phyloP scores from a whole-genome alignment of 2,113 vertebrate species.

The Phoenicopterus ruber region DNA sequence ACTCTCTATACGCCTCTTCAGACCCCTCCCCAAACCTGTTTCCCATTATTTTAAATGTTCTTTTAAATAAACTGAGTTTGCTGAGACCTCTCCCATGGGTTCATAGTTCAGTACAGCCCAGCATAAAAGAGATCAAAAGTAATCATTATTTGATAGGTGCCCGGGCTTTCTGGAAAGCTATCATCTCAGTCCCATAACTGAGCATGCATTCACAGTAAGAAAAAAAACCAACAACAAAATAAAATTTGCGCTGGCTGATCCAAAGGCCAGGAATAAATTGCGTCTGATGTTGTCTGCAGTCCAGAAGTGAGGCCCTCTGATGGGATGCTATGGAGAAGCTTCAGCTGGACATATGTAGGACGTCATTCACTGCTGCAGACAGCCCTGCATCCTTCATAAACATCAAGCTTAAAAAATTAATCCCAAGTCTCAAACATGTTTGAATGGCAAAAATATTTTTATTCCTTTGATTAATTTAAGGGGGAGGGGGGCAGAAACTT shows the following conservation, averaged over 20 bases:
- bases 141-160: neutral
- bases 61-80: constrained; percentile 4
- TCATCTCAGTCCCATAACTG: neutral
- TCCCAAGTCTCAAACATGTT: neutral
- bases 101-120: neutral
- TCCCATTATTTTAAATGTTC: neutral
- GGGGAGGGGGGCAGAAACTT: neutral
- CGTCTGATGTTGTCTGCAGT: neutral
- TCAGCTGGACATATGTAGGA: neutral
- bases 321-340: neutral
- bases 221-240: neutral
- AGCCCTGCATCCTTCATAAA: neutral
- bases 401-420: neutral
- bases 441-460: neutral
- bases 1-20: neutral
- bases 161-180: neutral
- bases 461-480: neutral
- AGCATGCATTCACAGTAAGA: neutral
- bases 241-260: neutral
- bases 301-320: neutral
- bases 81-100: neutral
- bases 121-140: neutral
- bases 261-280: neutral
- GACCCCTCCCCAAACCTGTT: neutral
- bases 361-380: neutral